Evolutionary conservation across 2,888 invertebrate genomes (phyloP), one percentile per base, ranked within the genome.

Genomic region (Aphodius granarius): DNA sequence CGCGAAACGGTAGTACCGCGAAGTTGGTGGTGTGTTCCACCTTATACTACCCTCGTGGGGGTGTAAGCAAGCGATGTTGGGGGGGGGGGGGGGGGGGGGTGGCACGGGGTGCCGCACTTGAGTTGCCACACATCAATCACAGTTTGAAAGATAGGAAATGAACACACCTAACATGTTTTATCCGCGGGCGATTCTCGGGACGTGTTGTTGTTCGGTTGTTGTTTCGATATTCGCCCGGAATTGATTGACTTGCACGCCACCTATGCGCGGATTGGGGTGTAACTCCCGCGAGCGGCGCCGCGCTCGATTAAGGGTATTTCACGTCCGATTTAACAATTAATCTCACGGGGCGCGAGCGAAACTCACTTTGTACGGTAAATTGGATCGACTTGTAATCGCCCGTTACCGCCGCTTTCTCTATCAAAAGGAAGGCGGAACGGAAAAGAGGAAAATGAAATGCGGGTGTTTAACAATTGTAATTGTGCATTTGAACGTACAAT

Each of bases 71-170:
- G 71, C 74, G n/a, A n/a, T n/a, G n/a, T n/a, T 72, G 72, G 66
- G 75, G 72, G 72, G 16, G 72, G 19, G 75, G 72, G 72, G 16
- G 72, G 19, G n/a, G n/a, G n/a, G n/a, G n/a, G n/a, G n/a, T n/a
- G n/a, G n/a, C n/a, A n/a, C n/a, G n/a, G n/a, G n/a, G 74, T 81
- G 81, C 80, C 79, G 75, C 66, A 43, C 71, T 75, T 72, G 72
- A 71, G 75, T 73, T 74, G 76, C 83, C 85, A 84, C 84, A 84
- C 86, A 86, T 86, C 86, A 86, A 86, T 86, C 86, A 86, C 82
- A 75, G 78, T 81, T 80, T 86, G 86, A 86, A 86, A 86, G 86
- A 86, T 86, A 86, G 86, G 86, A 86, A 86, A 86, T 86, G 86
- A 86, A 86, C 86, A 85, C 84, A 86, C 85, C 85, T 83, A 84